A percentile compares a stretch with the other conserved stretches of the same genome.
Conservation (phyloP, 2,113 vertebrate species). For the Hippocampus guttulatus region DNA sequence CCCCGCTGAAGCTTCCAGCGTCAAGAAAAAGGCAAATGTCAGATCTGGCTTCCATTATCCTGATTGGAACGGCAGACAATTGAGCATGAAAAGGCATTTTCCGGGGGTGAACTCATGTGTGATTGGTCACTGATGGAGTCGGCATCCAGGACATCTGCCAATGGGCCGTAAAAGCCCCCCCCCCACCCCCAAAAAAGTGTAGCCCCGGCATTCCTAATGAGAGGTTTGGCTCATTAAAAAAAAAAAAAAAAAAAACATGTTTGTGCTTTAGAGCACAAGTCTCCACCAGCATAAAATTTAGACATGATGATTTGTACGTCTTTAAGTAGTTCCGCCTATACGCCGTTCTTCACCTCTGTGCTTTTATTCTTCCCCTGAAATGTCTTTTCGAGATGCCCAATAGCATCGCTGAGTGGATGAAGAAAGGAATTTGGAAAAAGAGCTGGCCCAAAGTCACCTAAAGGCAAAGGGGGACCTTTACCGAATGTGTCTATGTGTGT, state of each 20-base stretch:
- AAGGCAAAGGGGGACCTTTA: too few species aligned
- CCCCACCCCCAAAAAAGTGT: background rate
- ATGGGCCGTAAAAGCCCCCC: slow-evolving; percentile 9
- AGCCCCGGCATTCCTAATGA: slow-evolving; percentile 13
- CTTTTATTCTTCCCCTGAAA: background rate
- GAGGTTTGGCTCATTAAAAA: background rate
- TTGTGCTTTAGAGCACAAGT: background rate
- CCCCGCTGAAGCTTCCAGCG: background rate
- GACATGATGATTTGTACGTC: background rate
- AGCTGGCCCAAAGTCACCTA: background rate
- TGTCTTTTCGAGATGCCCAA: background rate
- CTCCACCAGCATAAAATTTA: background rate
- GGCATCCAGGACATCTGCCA: slow-evolving; percentile 17
- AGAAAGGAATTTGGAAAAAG: background rate
- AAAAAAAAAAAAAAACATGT: background rate
- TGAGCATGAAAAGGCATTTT: slow-evolving; percentile 54
- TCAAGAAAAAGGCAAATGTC: slow-evolving; percentile 24
- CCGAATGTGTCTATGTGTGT: too few species aligned
- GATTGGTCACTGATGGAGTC: slow-evolving; percentile 37
- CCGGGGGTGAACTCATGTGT: slow-evolving; percentile 52
- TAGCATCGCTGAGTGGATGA: background rate
- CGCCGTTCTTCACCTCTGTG: background rate
- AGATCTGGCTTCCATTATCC: slow-evolving; percentile 49
- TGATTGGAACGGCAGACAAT: slow-evolving; percentile 59
- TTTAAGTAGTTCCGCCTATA: background rate